Evolutionary conservation across 2,797 vertebrate genomes (phyloP).

Genomic region (Eospalax fontanierii): DNA sequence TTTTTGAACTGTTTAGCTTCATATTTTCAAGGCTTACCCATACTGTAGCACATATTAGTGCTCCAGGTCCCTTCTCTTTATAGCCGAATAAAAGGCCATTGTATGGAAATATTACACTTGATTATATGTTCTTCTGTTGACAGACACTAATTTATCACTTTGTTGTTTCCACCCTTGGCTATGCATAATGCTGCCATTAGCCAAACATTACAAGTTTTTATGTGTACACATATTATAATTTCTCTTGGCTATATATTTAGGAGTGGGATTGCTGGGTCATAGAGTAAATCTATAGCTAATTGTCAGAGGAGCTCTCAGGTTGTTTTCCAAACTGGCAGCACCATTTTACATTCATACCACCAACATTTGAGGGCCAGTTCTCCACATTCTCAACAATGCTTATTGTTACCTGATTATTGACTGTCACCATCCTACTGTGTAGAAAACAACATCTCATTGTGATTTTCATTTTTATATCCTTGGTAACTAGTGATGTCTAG

Average conservation of each 20-base stretch:
- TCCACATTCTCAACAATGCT: neutral
- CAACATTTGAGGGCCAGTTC: neutral
- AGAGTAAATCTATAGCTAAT: neutral
- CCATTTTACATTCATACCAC: neutral
- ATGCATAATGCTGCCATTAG: neutral
- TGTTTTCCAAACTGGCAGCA: neutral
- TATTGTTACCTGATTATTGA: neutral
- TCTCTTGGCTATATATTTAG: neutral
- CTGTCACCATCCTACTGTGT: neutral
- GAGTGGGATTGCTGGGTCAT: neutral
- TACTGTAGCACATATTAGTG: neutral
- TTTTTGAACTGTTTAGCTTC: neutral
- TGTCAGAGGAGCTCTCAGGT: neutral
- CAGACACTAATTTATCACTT: neutral
- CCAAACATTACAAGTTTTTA: neutral
- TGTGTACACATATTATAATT: neutral
- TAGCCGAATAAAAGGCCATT: neutral
- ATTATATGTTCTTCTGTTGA: neutral
- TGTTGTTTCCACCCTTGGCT: neutral
- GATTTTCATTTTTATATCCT: conserved; percentile 34
- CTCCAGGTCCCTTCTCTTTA: neutral
- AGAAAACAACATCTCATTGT: neutral
- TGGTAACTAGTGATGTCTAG: neutral
- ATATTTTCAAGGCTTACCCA: neutral
- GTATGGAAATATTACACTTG: neutral